Evolutionary conservation across 2,888 invertebrate species (phyloP).

Genomic region (Kryphioiulus occultus): DNA sequence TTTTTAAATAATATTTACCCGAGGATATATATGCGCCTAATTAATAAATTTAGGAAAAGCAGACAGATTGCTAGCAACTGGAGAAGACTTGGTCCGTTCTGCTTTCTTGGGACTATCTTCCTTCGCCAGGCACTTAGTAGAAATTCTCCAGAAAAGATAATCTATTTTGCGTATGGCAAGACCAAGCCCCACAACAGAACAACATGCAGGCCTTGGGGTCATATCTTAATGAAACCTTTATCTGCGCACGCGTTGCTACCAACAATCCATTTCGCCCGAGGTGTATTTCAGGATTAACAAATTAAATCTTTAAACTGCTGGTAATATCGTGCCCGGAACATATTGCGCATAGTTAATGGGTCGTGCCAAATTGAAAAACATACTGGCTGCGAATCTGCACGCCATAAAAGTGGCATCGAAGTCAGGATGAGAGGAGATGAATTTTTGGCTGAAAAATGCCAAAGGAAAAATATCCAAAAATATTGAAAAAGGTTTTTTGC

Average conservation of each 20-base stretch:
- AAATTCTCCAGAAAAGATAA: background rate
- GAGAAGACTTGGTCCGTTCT: background rate
- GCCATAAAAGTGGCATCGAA: background rate
- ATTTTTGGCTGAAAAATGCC: too few relatives aligned
- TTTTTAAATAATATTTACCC: too few relatives aligned
- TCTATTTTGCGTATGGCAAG: background rate
- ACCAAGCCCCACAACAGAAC: background rate
- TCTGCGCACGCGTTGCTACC: background rate
- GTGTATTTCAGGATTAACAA: conserved; percentile 9
- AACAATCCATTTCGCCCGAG: background rate
- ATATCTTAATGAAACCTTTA: conserved; percentile 17
- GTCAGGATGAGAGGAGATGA: too few relatives aligned
- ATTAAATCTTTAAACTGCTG: conserved; percentile 9
- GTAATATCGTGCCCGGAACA: background rate
- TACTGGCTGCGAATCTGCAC: background rate
- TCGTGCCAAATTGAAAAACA: background rate
- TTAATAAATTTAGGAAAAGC: background rate
- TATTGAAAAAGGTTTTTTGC: too few relatives aligned
- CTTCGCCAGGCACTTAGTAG: background rate
- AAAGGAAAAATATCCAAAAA: too few relatives aligned
- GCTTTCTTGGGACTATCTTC: background rate
- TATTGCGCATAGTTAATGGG: background rate
- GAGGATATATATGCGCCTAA: background rate
- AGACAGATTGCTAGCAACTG: too few relatives aligned
- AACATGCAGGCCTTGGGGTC: background rate